Conservation (phyloP, 2,888 invertebrate genomes). For the Auanema freiburgensis region DNA sequence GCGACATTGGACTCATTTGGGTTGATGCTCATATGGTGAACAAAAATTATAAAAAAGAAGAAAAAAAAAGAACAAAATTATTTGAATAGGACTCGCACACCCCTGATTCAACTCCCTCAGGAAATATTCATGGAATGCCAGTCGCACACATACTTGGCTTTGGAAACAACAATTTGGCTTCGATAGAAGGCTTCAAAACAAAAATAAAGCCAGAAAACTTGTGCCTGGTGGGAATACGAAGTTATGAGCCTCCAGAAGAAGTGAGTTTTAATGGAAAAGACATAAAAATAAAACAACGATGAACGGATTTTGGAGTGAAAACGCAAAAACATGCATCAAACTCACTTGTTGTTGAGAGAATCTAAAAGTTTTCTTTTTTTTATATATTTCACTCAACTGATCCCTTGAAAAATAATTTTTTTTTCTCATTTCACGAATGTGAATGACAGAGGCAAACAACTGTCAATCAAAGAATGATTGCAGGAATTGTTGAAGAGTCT, state of each 20-base stretch:
- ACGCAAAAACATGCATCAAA: background rate
- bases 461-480: constrained; percentile 12
- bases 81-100: constrained; percentile 52
- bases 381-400: background rate
- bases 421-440: background rate
- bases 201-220: constrained; percentile 52
- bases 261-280: constrained; percentile 22
- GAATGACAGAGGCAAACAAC: background rate
- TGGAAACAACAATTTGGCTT: constrained; percentile 43
- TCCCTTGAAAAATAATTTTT: background rate
- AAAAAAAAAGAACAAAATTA: background rate
- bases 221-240: constrained; percentile 53
- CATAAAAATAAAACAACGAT: background rate
- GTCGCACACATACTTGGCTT: constrained; percentile 55
- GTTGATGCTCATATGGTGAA: constrained; percentile 57
- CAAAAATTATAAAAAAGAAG: constrained; percentile 5
- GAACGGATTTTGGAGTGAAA: background rate
- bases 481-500: constrained; percentile 49
- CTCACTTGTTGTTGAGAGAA: background rate
- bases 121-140: constrained; percentile 59
- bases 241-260: constrained; percentile 54
- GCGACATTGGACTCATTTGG: constrained; percentile 57
- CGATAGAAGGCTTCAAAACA: constrained; percentile 41
- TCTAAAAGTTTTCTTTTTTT: background rate
- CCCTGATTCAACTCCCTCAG: constrained; percentile 43